Base-by-base conservation (phyloP, 1,140 invertebrate genomes). In the Anthonomus grandis region DNA sequence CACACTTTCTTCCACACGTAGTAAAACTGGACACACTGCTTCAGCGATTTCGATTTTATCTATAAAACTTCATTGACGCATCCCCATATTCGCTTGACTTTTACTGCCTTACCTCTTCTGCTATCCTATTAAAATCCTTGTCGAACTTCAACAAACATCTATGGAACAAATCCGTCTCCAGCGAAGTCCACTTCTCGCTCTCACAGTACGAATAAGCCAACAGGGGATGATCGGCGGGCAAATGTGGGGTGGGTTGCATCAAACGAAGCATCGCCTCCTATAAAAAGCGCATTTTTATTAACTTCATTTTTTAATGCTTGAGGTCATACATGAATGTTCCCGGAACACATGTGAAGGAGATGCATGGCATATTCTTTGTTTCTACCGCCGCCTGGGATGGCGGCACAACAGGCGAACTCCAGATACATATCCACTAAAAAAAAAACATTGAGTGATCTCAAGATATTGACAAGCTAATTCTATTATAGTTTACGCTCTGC, bases 1-100 rank as follows among this genome's bases (percentile, higher is more conserved):
- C 91, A 95, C 12, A 93, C 83, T 76, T 95, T 95, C 76, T 98
- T 99, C 96, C 96, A 99, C 64, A 97, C 83, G 74, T 98, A 98
- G 75, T 98, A 98, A 76, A 98, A 97, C 78, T 96, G 92, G 64
- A 98, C 81, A 78, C 95, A 98, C 69, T 98, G 91, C 70, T 93
- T 95, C 3, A 87, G 85, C 39, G 87, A 83, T 80, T 98, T 98
- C 18, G 86, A 88, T 65, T 81, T 82, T 66, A 95, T 78, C 89
- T 93, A 72, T 34, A 76, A 76, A 38, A 55, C 62, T 12, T 17
- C 23, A 22, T 25, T 12, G 15, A 8, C 42, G 19, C 41, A 86
- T 83, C 80, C 97, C 97, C 18, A 23, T 21, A 85, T 50, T 13
- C 58, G 45, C 31, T n/a, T n/a, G n/a, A n/a, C n/a, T 49, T 37